phyloP scores from a whole-genome alignment of 1,140 invertebrate species.

The Neodiprion virginianus region DNA sequence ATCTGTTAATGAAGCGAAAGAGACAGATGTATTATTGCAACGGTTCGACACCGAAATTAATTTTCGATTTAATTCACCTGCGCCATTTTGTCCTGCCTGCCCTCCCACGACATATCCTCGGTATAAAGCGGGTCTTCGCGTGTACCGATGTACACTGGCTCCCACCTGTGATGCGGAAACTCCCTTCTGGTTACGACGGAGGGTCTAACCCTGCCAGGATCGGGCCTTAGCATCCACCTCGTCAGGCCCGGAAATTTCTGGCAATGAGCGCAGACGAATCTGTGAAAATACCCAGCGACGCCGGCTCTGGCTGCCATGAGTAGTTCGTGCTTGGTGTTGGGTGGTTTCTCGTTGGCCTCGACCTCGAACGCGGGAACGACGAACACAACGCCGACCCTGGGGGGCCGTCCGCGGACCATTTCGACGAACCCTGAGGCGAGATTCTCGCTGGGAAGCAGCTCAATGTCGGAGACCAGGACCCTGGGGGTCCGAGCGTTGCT shows the following conservation, averaged over 20 bases:
- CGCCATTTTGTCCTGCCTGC: slow-evolving; percentile 84
- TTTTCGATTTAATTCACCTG: slow-evolving; percentile 64
- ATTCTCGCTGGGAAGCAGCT: slow-evolving; percentile 73
- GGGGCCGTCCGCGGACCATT: slow-evolving; percentile 63
- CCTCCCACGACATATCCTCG: slow-evolving; percentile 83
- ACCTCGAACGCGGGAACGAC: slow-evolving; percentile 81
- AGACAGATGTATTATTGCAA: background rate
- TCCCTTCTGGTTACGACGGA: slow-evolving; percentile 73
- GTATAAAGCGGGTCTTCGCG: slow-evolving; percentile 81
- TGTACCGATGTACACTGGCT: slow-evolving; percentile 84
- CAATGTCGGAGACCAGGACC: slow-evolving; percentile 79
- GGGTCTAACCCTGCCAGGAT: slow-evolving; percentile 63
- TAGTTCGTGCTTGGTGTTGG: slow-evolving; percentile 66
- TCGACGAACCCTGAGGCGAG: slow-evolving; percentile 68
- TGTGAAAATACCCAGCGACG: slow-evolving; percentile 68
- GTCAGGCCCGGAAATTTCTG: slow-evolving; percentile 79
- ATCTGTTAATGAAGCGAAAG: slow-evolving; percentile 65
- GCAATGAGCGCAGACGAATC: slow-evolving; percentile 72
- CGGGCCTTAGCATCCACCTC: slow-evolving; percentile 68
- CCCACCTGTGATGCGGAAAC: slow-evolving; percentile 79
- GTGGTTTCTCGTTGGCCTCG: slow-evolving; percentile 66
- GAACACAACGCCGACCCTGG: slow-evolving; percentile 65
- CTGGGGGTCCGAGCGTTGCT: slow-evolving; percentile 67
- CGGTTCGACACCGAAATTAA: slow-evolving; percentile 18
- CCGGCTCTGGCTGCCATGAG: slow-evolving; percentile 46